Percentiles rank a stretch among this genome's conserved stretches.
phyloP scores from a whole-genome alignment of 1,140 invertebrate genomes.

The Heliconius himera region DNA sequence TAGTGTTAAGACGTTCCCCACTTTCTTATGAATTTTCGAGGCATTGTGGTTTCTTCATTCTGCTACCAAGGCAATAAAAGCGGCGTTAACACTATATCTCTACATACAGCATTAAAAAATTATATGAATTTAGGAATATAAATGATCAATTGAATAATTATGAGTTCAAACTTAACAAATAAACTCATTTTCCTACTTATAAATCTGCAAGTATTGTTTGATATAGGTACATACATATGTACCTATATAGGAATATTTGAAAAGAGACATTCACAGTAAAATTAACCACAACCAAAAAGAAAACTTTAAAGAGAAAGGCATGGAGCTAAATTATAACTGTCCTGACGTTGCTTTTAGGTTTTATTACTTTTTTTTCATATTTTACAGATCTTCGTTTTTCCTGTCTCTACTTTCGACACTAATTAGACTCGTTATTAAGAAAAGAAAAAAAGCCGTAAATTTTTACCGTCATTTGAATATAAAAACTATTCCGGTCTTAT shows the following conservation, averaged over 20 bases:
- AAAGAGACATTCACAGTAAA: background rate
- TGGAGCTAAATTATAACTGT: slow-evolving; percentile 5
- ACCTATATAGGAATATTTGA: background rate
- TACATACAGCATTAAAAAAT: no score
- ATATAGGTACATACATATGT: background rate
- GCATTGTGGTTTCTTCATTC: no score
- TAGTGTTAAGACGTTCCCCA: no score
- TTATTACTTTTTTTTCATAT: slow-evolving; percentile 8
- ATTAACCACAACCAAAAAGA: background rate
- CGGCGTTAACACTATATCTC: no score
- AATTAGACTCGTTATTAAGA: background rate
- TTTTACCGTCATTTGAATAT: slow-evolving; percentile 5
- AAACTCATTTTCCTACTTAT: background rate
- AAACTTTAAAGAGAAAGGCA: background rate
- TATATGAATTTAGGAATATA: no score
- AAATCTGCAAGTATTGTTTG: no score
- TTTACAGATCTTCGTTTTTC: slow-evolving; percentile 5
- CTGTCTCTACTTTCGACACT: background rate
- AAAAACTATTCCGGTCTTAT: background rate
- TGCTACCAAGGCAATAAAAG: no score
- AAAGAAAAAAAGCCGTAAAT: background rate
- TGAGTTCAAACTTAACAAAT: background rate
- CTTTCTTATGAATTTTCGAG: no score
- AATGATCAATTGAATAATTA: background rate
- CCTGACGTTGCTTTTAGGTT: background rate